These are phyloP conservation scores for Columbina picui DNA, from an alignment of 2,113 vertebrate genomes.

Conservation along the genomic window DNA sequence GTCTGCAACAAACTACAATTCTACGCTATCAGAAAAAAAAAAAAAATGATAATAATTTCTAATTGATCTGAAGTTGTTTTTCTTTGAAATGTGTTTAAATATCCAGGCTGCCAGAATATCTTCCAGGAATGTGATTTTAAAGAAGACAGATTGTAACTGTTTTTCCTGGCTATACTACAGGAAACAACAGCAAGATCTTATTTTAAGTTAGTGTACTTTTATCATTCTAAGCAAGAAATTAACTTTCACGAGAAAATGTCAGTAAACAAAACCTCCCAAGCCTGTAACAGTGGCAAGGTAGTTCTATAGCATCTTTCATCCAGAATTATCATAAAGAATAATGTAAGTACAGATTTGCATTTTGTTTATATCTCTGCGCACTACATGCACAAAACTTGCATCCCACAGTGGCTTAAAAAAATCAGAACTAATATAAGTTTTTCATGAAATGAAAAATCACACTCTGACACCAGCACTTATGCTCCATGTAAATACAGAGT, in stretches of 20 bases:
- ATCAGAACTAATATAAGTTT: neutral
- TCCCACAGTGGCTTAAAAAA: neutral
- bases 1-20: neutral
- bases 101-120: conserved; percentile 82
- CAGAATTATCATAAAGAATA: conserved; percentile 46
- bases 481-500: neutral
- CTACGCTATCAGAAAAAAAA: conserved; percentile 35
- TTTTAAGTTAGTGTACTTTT: conserved; percentile 81
- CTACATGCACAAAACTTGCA: neutral
- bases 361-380: conserved; percentile 38
- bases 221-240: conserved; percentile 80
- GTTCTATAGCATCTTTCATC: conserved; percentile 33
- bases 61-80: conserved; percentile 80
- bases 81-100: conserved; percentile 79
- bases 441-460: neutral
- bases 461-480: neutral
- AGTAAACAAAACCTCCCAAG: conserved; percentile 70
- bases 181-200: conserved; percentile 82
- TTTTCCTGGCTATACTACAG: conserved; percentile 86
- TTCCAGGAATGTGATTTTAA: conserved; percentile 83
- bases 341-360: conserved; percentile 57
- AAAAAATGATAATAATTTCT: conserved; percentile 68
- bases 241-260: conserved; percentile 77
- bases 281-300: neutral
- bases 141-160: conserved; percentile 85